Evolutionary conservation across 2,888 invertebrate genomes (phyloP).

Genomic region (Oligia strigilis): DNA sequence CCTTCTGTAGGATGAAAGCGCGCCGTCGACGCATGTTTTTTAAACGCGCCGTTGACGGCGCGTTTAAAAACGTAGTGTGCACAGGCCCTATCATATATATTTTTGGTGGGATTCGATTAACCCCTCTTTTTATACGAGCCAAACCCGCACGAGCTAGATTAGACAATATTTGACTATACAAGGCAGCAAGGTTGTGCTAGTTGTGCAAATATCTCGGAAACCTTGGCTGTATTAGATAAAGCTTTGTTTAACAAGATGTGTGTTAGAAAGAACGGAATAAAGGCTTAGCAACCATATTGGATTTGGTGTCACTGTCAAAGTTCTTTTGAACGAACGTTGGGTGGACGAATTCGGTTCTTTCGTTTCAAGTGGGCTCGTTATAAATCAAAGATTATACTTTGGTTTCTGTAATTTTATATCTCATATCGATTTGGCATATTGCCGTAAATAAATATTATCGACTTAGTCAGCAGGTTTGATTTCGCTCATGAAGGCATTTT

Average conservation of each 20-base stretch:
- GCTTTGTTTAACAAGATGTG: constrained; percentile 51
- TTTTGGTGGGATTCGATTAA: no score
- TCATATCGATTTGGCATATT: neutral
- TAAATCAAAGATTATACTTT: neutral
- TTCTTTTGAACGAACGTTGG: neutral
- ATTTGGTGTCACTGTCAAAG: constrained; percentile 27
- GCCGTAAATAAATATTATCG: neutral
- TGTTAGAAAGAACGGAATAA: constrained; percentile 56
- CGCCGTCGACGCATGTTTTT: no score
- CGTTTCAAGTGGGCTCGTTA: constrained; percentile 12
- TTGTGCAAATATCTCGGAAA: constrained; percentile 63
- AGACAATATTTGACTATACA: constrained; percentile 63
- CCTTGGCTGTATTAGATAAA: constrained; percentile 68
- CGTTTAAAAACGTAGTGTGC: no score
- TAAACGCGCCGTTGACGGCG: no score
- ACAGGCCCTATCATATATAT: no score
- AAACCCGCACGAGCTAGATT: constrained; percentile 30
- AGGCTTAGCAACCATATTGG: constrained; percentile 42
- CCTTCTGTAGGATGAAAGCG: no score
- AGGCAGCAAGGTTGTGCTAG: constrained; percentile 65
- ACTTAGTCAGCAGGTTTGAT: neutral
- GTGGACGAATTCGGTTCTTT: neutral
- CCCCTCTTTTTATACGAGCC: neutral
- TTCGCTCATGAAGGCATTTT: neutral
- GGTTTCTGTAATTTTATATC: neutral